Evolutionary conservation across 2,113 vertebrate genomes (phyloP).

Genomic region (Misgurnus mizolepis): DNA sequence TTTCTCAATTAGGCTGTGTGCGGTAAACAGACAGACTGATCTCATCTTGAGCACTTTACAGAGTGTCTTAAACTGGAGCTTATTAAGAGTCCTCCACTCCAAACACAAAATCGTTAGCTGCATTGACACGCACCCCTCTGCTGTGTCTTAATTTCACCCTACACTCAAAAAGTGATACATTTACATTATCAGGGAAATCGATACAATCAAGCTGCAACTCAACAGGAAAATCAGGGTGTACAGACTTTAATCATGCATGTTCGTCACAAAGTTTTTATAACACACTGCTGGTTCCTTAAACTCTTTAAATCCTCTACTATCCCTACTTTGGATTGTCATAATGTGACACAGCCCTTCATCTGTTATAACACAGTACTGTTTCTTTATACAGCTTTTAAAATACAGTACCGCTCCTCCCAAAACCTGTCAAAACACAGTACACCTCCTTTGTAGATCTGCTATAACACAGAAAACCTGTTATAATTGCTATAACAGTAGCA

Average conservation of each 20-base stretch:
- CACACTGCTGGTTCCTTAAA: background rate
- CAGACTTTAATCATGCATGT: background rate
- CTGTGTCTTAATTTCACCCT: constrained; percentile 75
- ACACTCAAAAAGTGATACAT: constrained; percentile 72
- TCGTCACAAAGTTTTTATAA: constrained; percentile 1
- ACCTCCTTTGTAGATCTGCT: background rate
- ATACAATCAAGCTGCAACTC: constrained; percentile 70
- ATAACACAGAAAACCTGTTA: background rate
- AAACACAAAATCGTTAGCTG: constrained; percentile 68
- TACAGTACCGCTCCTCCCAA: background rate
- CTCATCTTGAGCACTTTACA: constrained; percentile 61
- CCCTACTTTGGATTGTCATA: background rate
- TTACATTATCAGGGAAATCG: constrained; percentile 57
- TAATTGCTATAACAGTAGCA: background rate
- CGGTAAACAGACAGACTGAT: constrained; percentile 70
- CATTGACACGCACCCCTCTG: constrained; percentile 73
- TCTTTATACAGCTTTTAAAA: background rate
- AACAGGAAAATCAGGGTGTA: constrained; percentile 58
- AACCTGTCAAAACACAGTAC: background rate
- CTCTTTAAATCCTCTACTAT: background rate
- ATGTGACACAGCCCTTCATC: background rate
- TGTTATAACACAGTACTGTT: background rate
- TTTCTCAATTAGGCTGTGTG: constrained; percentile 70
- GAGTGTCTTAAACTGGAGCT: constrained; percentile 53
- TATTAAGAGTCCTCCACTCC: constrained; percentile 70